A percentile compares a stretch with the other conserved stretches of the same genome.
Evolutionary conservation across 2,113 vertebrate species (phyloP).

Genomic region (Cyprinus carpio): DNA sequence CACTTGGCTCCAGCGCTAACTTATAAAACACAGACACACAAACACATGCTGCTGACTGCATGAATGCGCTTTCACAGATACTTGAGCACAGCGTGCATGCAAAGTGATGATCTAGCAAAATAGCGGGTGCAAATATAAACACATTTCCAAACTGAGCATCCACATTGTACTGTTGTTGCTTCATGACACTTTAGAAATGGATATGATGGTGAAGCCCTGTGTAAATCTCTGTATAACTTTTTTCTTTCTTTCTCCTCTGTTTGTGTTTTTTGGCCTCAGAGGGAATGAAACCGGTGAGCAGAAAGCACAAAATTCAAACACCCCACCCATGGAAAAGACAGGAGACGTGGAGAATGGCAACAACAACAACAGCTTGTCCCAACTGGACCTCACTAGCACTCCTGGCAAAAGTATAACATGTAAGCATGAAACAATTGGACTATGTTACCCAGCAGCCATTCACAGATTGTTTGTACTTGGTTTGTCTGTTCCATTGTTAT

Average conservation of each 20-base stretch:
- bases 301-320: constrained; percentile 68
- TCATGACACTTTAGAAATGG: background rate
- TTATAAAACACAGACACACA: constrained; percentile 64
- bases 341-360: constrained; percentile 58
- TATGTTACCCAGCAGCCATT: background rate
- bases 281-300: constrained; percentile 64
- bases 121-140: constrained; percentile 5
- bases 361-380: constrained; percentile 62
- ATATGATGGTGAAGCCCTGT: background rate
- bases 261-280: constrained; percentile 60
- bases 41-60: constrained; percentile 52
- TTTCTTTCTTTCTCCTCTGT: constrained; percentile 9
- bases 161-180: background rate
- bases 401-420: constrained; percentile 72
- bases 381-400: constrained; percentile 58
- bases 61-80: constrained; percentile 46
- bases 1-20: constrained; percentile 62
- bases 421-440: constrained; percentile 63
- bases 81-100: constrained; percentile 24
- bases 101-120: constrained; percentile 51
- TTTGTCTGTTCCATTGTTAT: background rate
- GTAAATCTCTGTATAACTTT: background rate
- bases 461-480: background rate
- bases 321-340: constrained; percentile 58
- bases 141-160: background rate